Base-by-base conservation (phyloP, 2,113 vertebrate species). In the Corythornis vintsioides region DNA sequence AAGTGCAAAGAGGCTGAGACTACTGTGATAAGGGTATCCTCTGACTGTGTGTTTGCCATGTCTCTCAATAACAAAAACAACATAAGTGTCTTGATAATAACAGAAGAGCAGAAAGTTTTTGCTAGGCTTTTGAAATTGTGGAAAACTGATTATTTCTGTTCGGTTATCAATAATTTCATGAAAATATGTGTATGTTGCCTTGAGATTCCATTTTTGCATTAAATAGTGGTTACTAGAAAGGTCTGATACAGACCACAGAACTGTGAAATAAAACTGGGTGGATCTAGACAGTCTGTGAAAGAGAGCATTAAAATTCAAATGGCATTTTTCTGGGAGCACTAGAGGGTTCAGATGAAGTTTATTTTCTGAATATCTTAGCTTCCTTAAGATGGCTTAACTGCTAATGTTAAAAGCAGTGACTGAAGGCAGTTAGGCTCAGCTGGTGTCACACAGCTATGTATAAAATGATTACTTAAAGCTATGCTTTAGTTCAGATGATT, bases 341-440 rank as follows among this genome's bases (percentile, higher is more conserved):
- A 91, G 84, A 93, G 67, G 56, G 82, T 95, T 96, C 92, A 96
- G 89, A 67, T 24, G 86, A 94, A 96, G 86, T 96, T 93, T 96
- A 93, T 94, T 95, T 89, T 94, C 83, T 84, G 89, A 91, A 89
- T 76, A 64, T 86, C 75, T 95, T 92, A 84, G 65, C 75, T 92
- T 89, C 64, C 90, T 88, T 92, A 82, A 94, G 71, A 91, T 77
- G 86, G 74, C 73, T 92, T 95, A 92, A 92, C 86, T 84, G 86
- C 71, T 90, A n/a, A 63, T 82, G 77, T 87, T 93, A 66, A 85
- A 92, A 90, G 82, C 42, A 24, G 82, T 91, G 82, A 92, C 72
- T 85, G 85, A 94, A 91, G 82, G 82, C 71, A 3, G 67, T 77
- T 89, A 73, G 71, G 63, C 94, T 90, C 87, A 89, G 86, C 82